phyloP scores from a whole-genome alignment of 2,113 vertebrate genomes.

The Murina feae region DNA sequence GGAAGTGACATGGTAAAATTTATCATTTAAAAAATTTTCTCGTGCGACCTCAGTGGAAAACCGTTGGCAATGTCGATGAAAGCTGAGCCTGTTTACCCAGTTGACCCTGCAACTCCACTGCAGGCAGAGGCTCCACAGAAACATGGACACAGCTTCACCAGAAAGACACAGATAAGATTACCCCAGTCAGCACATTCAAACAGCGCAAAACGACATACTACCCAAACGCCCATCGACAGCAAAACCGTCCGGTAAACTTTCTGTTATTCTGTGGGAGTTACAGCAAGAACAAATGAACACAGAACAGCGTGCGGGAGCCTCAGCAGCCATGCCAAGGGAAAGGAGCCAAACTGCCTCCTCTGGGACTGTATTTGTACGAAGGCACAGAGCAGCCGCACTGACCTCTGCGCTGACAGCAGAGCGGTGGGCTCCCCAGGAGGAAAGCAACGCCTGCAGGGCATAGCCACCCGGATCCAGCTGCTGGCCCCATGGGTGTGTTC shows the following conservation, averaged over 20 bases:
- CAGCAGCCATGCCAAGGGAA: not conserved
- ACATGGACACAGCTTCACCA: not conserved
- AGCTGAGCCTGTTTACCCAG: not conserved
- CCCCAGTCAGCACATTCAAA: not conserved
- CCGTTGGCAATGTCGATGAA: too few relatives aligned
- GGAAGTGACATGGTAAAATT: not conserved
- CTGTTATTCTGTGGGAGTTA: not conserved
- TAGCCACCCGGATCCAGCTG: not conserved
- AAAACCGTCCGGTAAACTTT: not conserved
- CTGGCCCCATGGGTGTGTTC: not conserved
- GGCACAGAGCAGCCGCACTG: not conserved
- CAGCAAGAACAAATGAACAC: not conserved
- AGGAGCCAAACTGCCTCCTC: not conserved
- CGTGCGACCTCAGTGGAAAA: not conserved
- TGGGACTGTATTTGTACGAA: not conserved
- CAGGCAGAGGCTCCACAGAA: not conserved
- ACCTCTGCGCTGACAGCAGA: not conserved
- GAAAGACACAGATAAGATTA: not conserved
- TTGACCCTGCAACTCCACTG: not conserved
- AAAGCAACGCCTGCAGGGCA: too few relatives aligned
- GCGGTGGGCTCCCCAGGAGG: not conserved
- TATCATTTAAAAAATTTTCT: not conserved
- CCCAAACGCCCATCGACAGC: not conserved
- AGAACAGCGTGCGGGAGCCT: accelerated
- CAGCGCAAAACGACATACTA: not conserved